Evolutionary conservation across 2,888 invertebrate species (phyloP).

Genomic region (Eupithecia tripunctaria): DNA sequence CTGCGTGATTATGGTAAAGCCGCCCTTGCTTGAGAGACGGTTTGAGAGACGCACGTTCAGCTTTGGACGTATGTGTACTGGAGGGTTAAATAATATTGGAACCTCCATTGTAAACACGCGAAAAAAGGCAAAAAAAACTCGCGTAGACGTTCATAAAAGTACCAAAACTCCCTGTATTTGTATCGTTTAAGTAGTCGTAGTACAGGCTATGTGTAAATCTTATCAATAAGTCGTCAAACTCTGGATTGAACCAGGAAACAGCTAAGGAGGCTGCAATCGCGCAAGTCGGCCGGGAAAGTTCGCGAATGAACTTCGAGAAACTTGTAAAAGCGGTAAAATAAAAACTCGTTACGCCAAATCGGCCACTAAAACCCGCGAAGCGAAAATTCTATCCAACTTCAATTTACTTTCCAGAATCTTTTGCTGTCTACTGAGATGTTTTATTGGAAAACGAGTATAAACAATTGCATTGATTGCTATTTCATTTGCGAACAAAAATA

Average conservation of each 20-base stretch:
- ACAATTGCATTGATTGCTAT: constrained; percentile 3
- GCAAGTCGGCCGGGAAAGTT: constrained; percentile 54
- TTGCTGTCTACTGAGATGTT: constrained; percentile 70
- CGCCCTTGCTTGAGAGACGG: too few relatives aligned
- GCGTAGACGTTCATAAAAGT: background rate
- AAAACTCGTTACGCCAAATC: constrained; percentile 82
- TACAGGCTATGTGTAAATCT: constrained; percentile 8
- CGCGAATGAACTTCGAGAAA: constrained; percentile 66
- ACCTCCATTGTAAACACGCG: too few relatives aligned
- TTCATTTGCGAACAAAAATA: background rate
- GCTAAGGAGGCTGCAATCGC: constrained; percentile 53
- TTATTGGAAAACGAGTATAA: constrained; percentile 51
- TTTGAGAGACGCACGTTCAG: too few relatives aligned
- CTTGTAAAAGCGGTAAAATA: constrained; percentile 73
- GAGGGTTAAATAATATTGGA: too few relatives aligned
- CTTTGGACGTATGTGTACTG: too few relatives aligned
- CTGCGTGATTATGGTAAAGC: too few relatives aligned
- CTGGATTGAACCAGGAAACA: constrained; percentile 38
- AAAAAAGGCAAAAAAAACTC: background rate
- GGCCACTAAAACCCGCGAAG: constrained; percentile 81
- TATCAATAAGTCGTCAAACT: constrained; percentile 33
- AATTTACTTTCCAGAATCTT: constrained; percentile 82
- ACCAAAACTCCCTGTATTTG: background rate
- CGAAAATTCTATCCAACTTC: constrained; percentile 82
- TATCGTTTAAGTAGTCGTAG: background rate